Evolutionary conservation across 2,888 invertebrate species (phyloP), one percentile per base, ranked within the genome.

Genomic region (Dynastes grantii): DNA sequence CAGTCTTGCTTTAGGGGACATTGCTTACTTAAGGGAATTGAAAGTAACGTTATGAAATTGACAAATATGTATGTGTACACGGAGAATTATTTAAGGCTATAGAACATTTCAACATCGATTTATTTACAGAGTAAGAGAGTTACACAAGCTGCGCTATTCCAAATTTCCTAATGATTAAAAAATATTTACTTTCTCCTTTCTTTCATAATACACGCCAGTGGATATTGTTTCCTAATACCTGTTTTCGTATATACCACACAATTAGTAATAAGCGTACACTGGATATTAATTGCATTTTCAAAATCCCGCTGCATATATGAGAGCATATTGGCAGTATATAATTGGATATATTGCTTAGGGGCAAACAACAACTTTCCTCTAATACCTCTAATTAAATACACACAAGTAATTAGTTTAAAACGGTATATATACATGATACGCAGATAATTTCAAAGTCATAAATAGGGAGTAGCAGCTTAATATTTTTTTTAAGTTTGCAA

Each of bases 101-200:
- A 55, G n/a, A n/a, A 13, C 27, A 9, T 75, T 75, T 13, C 73
- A 45, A 61, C 61, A 75, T 37, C 61, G 22, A 75, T 45, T 61
- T 75, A 61, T 45, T 61, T 75, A 53, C 65, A 45, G 73, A 75
- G 61, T 40, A 55, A 9, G n/a, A 58, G n/a, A 11, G 61, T 75
- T 75, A 49, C 61, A 75, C 61, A 75, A 75, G 27, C 27, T 22
- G 55, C 55, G 32, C 55, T 49, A 75, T 61, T 45, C 61, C 73
- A 61, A 75, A 61, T 75, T 75, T 75, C 61, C 61, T 27, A 75
- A 75, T 61, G 73, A 75, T 45, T 61, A 61, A 75, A 71, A 61
- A 75, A 75, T 61, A 75, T 75, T 75, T 75, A 61, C 73, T 75
- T 75, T 75, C 73, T 61, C 73, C 73, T 75, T 75, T 75, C 73